Percentiles rank a stretch among this genome's conserved stretches.
phyloP scores from a whole-genome alignment of 2,797 vertebrate genomes.

The Momotus momota region DNA sequence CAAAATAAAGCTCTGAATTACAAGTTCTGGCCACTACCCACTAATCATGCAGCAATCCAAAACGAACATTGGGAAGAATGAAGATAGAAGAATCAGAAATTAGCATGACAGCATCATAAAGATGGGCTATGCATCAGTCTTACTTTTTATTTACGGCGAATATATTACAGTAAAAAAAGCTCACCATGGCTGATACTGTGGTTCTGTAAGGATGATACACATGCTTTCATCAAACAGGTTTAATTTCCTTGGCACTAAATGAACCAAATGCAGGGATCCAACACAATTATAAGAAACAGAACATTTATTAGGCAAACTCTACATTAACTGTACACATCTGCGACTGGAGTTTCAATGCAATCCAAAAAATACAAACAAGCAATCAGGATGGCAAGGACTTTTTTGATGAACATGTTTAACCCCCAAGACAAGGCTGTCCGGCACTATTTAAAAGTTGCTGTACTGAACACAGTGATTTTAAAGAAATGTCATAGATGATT shows the following conservation, averaged over 20 bases:
- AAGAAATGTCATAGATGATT: slow-evolving; percentile 35
- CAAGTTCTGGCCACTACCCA: not conserved
- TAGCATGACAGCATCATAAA: not conserved
- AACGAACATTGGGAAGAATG: not conserved
- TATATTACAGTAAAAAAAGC: slow-evolving; percentile 67
- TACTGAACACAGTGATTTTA: slow-evolving; percentile 31
- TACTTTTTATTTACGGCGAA: slow-evolving; percentile 72
- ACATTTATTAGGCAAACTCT: slow-evolving; percentile 36
- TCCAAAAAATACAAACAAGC: slow-evolving; percentile 40
- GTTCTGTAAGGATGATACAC: not conserved
- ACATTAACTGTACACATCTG: slow-evolving; percentile 39
- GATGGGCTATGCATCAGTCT: not conserved
- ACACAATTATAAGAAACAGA: slow-evolving; percentile 40
- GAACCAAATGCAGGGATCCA: not conserved
- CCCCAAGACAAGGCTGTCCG: slow-evolving; percentile 33
- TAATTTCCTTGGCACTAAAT: slow-evolving; percentile 20
- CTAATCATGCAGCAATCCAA: not conserved
- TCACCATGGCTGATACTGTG: not conserved
- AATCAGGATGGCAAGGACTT: slow-evolving; percentile 14
- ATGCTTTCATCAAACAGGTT: slow-evolving; percentile 19
- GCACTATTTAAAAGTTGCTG: slow-evolving; percentile 29
- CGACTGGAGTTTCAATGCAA: slow-evolving; percentile 1
- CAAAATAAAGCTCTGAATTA: not conserved
- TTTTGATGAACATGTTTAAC: not conserved
- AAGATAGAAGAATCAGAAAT: slow-evolving; percentile 1